Conservation (phyloP, 2,797 vertebrate species). For the Anguilla marmorata region DNA sequence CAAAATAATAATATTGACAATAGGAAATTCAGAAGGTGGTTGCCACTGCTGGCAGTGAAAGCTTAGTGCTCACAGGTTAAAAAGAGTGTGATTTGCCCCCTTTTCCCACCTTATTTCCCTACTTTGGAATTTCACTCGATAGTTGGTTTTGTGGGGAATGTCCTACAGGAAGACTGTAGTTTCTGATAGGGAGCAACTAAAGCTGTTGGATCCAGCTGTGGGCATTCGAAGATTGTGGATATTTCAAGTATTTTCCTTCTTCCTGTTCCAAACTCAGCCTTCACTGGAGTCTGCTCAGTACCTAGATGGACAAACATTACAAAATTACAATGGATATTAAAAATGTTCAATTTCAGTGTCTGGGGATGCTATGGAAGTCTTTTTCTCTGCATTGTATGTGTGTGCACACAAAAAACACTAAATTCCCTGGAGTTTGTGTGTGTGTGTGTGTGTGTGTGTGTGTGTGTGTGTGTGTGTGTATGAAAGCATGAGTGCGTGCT, state of each 20-base stretch:
- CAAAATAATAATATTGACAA: neutral
- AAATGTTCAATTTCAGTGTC: neutral
- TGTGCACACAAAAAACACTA: neutral
- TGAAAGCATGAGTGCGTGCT: neutral
- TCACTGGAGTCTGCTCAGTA: slow-evolving; percentile 13
- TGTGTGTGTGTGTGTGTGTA: neutral
- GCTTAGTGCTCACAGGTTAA: neutral
- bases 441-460: neutral
- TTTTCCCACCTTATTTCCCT: neutral
- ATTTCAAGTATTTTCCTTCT: slow-evolving; percentile 18
- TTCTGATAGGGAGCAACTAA: neutral
- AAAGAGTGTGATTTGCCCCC: neutral
- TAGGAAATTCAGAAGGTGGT: neutral
- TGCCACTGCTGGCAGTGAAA: neutral
- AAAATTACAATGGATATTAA: neutral
- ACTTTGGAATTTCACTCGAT: neutral
- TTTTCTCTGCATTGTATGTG: too few species aligned
- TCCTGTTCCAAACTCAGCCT: slow-evolving; percentile 6
- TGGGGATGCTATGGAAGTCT: neutral
- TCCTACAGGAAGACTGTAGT: neutral
- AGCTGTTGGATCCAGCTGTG: neutral
- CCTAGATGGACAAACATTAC: neutral
- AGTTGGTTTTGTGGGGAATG: slow-evolving; percentile 15
- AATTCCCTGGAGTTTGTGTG: neutral
- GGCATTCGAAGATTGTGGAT: neutral